Conservation (phyloP, 2,888 invertebrate genomes). For the Blera fallax region DNA sequence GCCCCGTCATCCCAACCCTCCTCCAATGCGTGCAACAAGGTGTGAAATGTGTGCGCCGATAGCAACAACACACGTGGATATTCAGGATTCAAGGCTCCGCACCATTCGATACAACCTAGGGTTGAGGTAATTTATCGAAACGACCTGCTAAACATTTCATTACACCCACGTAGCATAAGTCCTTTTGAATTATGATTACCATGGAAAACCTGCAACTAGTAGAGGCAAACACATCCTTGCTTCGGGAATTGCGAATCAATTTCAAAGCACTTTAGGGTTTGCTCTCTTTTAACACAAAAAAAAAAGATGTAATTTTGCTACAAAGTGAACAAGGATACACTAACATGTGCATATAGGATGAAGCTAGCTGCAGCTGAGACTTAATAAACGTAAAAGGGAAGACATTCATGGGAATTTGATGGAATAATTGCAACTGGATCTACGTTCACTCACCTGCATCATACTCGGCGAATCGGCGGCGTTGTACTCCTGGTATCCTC, state of each 20-base stretch:
- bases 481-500: constrained; percentile 79
- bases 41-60: constrained; percentile 47
- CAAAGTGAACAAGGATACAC: neutral
- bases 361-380: neutral
- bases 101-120: constrained; percentile 37
- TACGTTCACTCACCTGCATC: constrained; percentile 78
- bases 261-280: constrained; percentile 26
- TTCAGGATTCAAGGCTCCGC: neutral
- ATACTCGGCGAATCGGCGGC: constrained; percentile 77
- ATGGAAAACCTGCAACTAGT: neutral
- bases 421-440: constrained; percentile 23
- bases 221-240: neutral
- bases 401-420: constrained; percentile 3
- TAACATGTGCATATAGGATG: neutral
- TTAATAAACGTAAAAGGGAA: constrained; percentile 8
- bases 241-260: constrained; percentile 14
- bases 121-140: constrained; percentile 59
- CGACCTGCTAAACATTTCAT: constrained; percentile 47
- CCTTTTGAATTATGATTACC: constrained; percentile 18
- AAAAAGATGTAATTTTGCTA: neutral
- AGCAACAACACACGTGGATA: neutral
- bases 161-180: constrained; percentile 17
- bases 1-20: neutral
- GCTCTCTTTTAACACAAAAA: neutral
- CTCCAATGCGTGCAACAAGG: constrained; percentile 57